These are phyloP conservation scores for Andinoacara biseriatus DNA, from an alignment of 2,113 vertebrate genomes.

Conservation along the genomic window DNA sequence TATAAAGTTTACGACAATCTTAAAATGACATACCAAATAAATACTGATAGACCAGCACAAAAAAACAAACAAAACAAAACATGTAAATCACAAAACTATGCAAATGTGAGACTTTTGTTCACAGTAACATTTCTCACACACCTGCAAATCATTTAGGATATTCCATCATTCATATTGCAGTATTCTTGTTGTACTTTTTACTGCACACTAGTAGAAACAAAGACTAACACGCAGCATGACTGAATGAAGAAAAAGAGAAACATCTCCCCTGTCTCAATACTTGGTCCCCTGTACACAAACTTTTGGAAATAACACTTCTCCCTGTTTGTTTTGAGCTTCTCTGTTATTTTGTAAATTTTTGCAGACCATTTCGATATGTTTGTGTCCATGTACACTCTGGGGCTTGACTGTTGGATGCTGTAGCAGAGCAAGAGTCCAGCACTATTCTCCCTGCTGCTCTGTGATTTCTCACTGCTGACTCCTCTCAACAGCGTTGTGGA, in stretches of 20 bases:
- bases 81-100: not conserved
- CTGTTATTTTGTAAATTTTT: constrained; percentile 16
- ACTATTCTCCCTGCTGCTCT: constrained; percentile 36
- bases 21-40: not conserved
- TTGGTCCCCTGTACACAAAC: not conserved
- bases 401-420: constrained; percentile 40
- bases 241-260: not conserved
- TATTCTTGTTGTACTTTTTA: not conserved
- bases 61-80: no score
- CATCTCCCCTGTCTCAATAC: not conserved
- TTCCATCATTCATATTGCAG: not conserved
- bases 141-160: not conserved
- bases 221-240: not conserved
- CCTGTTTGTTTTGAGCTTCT: constrained; percentile 7
- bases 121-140: not conserved
- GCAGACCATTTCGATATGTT: not conserved
- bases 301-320: not conserved
- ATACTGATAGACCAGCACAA: not conserved
- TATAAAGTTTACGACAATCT: not conserved
- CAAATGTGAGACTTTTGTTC: not conserved
- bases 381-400: constrained; percentile 16
- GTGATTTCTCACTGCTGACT: constrained; percentile 65
- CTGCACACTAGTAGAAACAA: not conserved
- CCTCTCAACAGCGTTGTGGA: constrained; percentile 54
- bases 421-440: constrained; percentile 39